Conservation (phyloP, 2,797 vertebrate genomes). For the Cyclopterus lumpus region DNA sequence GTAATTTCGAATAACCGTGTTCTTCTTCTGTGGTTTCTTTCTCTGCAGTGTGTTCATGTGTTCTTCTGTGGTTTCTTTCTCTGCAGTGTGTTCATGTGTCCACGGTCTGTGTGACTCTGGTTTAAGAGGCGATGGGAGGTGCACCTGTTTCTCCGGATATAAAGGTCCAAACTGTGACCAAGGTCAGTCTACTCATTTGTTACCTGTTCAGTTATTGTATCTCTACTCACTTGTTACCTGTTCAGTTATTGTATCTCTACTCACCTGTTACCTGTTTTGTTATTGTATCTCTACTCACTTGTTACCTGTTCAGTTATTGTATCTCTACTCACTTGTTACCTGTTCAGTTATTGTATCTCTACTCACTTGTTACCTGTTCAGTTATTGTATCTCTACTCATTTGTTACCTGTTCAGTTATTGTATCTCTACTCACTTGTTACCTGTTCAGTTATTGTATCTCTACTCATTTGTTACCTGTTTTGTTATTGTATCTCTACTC, state of each 20-base stretch:
- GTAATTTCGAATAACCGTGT: conserved; percentile 67
- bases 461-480: neutral
- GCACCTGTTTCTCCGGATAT: conserved; percentile 90
- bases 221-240: neutral
- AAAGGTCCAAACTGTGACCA: conserved; percentile 86
- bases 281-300: neutral
- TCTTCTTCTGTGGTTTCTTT: conserved; percentile 20
- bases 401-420: neutral
- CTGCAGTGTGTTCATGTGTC: conserved; percentile 87
- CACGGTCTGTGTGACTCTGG: conserved; percentile 90
- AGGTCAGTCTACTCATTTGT: conserved; percentile 78
- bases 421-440: no score
- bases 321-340: neutral
- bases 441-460: neutral
- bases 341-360: neutral
- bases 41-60: conserved; percentile 74
- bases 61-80: conserved; percentile 25
- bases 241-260: neutral
- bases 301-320: neutral
- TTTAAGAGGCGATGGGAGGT: conserved; percentile 84
- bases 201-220: neutral
- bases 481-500: no score
- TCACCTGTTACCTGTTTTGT: neutral
- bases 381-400: neutral
- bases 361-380: neutral